Evolutionary conservation across 2,888 invertebrate species (phyloP).

Genomic region (Neoaliturus tenellus): DNA sequence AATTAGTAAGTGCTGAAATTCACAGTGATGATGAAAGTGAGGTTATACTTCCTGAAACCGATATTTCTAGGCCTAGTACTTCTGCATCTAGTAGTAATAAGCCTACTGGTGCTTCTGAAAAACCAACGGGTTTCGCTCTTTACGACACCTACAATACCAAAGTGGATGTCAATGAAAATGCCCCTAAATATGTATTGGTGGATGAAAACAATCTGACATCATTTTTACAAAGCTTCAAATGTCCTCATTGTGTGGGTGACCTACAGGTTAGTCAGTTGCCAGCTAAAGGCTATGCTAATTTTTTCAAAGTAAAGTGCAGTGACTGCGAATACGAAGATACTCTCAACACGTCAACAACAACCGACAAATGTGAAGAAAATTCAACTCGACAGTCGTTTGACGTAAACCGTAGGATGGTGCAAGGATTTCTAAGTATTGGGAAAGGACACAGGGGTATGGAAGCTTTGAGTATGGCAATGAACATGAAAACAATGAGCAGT

Average conservation of each 20-base stretch:
- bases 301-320: conserved; percentile 7
- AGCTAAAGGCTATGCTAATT: conserved; percentile 15
- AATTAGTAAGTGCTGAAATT: not conserved
- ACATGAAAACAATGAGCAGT: conserved; percentile 7
- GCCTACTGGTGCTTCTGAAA: not conserved
- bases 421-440: not conserved
- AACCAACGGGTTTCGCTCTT: conserved; percentile 28
- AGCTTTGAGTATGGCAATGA: conserved; percentile 15
- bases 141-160: not conserved
- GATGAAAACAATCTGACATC: not conserved
- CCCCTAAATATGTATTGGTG: conserved; percentile 5
- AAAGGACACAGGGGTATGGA: conserved; percentile 23
- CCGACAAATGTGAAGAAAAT: not conserved
- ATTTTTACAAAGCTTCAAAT: conserved; percentile 2
- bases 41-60: not conserved
- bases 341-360: not conserved
- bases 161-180: not conserved
- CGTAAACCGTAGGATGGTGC: not conserved
- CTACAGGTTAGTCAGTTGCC: conserved; percentile 17
- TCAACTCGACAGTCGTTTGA: conserved; percentile 6
- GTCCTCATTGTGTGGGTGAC: conserved; percentile 4
- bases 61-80: not conserved
- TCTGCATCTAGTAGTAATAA: not conserved
- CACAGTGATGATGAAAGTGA: not conserved
- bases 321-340: not conserved